Base-by-base conservation (phyloP, 1,140 invertebrate species). In the Hypsibius dujardini region DNA sequence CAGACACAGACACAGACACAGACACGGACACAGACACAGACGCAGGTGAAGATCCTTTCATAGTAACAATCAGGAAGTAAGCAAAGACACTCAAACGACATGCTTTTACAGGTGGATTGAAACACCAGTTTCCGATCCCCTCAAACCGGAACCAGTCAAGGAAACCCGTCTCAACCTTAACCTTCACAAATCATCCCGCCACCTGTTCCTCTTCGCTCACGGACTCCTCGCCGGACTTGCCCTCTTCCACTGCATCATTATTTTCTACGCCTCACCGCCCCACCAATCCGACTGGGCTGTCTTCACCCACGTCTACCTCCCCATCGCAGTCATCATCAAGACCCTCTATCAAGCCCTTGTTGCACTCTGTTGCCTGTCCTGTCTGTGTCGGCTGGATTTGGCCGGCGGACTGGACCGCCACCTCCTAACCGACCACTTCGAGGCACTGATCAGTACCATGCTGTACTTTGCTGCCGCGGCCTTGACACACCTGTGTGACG, bases 211-310 rank as follows among this genome's bases (percentile, higher is more conserved):
- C 12, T 67, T 67, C 42, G 12, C 62, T 3, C 62, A 67, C 62
- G 62, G 62, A 15, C 42, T 67, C 62, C 62, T 67, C 3, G 62
- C 62, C 42, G 62, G 62, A 15, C 62, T 67, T 3, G 62, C 62
- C 62, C 42, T 67, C 7, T 42, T 67, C 12, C 62, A 67, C 62
- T 67, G 62, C 42, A 42, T 67, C 42, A 3, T 67, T 42, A 3
- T 67, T 42, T 45, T 15, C 62, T 7, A 12, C 12, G 7, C 45
- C 12, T 7, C 62, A 12, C 62, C 62, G 12, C 12, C 62, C 12
- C 12, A 42, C 12, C 62, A 67, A 42, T 15, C 12, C 42, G 42
- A 67, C 62, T 67, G 62, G 62, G 12, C 7, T 12, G 3, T 67
- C 42, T 67, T 67, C 62, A 42, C 42, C 62, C 12, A 42, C 7